Evolutionary conservation across 1,140 invertebrate species (phyloP).

Genomic region (Drosophila murphyi): DNA sequence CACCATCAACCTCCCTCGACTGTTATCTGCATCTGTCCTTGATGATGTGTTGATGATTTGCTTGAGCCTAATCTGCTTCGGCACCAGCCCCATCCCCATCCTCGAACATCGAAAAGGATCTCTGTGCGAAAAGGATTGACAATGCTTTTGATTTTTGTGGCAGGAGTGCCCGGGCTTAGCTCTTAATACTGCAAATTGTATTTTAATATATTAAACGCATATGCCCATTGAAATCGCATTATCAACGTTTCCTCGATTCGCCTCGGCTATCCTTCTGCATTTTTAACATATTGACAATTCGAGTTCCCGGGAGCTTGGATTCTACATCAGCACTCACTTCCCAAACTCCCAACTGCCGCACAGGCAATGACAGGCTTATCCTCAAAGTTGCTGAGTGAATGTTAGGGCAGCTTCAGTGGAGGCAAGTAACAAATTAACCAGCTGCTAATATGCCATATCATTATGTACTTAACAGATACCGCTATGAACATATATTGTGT

Average conservation of each 20-base stretch:
- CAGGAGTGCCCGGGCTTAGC: constrained; percentile 2
- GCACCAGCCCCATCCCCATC: constrained; percentile 7
- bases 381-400: constrained; percentile 26
- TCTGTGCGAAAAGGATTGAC: constrained; percentile 60
- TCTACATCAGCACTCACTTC: background rate
- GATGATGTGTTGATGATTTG: constrained; percentile 56
- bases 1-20: constrained; percentile 2
- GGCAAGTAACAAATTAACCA: constrained; percentile 28
- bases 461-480: background rate
- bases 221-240: constrained; percentile 74
- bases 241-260: constrained; percentile 37
- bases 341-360: too few relatives aligned
- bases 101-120: background rate
- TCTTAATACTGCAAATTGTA: constrained; percentile 69
- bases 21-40: constrained; percentile 53
- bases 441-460: constrained; percentile 10
- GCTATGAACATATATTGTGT: background rate
- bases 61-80: constrained; percentile 40
- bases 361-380: constrained; percentile 31
- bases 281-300: constrained; percentile 23
- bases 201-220: constrained; percentile 79
- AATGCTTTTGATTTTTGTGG: constrained; percentile 48
- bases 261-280: background rate
- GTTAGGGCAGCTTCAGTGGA: constrained; percentile 12
- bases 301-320: background rate